Conservation (phyloP, 2,888 invertebrate species). For the Tridacna gigas region DNA sequence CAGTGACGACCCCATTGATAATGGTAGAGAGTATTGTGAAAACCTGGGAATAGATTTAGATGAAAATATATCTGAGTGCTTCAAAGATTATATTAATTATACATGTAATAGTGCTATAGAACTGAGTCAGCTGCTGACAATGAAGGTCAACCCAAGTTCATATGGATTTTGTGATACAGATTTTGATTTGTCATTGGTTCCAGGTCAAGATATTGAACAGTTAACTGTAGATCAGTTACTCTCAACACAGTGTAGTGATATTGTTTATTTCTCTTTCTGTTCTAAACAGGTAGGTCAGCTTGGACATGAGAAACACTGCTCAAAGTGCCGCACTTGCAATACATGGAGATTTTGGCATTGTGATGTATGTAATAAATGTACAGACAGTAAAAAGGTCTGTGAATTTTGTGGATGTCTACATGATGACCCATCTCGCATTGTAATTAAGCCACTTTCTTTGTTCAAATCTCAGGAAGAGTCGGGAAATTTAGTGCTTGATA, state of each 20-base stretch:
- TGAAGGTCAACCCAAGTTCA: constrained; percentile 47
- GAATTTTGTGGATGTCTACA: constrained; percentile 60
- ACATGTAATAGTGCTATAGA: constrained; percentile 59
- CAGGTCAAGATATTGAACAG: constrained; percentile 46
- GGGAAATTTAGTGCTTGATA: constrained; percentile 43
- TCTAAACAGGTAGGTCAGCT: constrained; percentile 53
- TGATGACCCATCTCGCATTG: constrained; percentile 39
- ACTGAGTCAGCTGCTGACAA: constrained; percentile 43
- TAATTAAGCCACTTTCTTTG: constrained; percentile 64
- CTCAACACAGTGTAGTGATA: constrained; percentile 50
- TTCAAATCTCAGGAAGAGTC: constrained; percentile 46
- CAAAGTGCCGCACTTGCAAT: constrained; percentile 48
- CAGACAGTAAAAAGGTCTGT: constrained; percentile 49
- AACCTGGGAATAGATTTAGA: constrained; percentile 31
- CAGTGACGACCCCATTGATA: background rate
- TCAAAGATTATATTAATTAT: constrained; percentile 62
- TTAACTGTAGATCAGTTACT: constrained; percentile 56
- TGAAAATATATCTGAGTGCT: constrained; percentile 48
- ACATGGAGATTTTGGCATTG: constrained; percentile 62
- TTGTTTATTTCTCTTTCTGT: constrained; percentile 64
- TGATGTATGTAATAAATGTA: constrained; percentile 51
- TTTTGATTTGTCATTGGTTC: constrained; percentile 49
- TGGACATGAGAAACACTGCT: constrained; percentile 61
- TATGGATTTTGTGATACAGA: constrained; percentile 59
- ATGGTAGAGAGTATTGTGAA: constrained; percentile 12